These are phyloP conservation scores for Boloria selene DNA, from an alignment of 2,888 invertebrate genomes.

Conservation along the genomic window DNA sequence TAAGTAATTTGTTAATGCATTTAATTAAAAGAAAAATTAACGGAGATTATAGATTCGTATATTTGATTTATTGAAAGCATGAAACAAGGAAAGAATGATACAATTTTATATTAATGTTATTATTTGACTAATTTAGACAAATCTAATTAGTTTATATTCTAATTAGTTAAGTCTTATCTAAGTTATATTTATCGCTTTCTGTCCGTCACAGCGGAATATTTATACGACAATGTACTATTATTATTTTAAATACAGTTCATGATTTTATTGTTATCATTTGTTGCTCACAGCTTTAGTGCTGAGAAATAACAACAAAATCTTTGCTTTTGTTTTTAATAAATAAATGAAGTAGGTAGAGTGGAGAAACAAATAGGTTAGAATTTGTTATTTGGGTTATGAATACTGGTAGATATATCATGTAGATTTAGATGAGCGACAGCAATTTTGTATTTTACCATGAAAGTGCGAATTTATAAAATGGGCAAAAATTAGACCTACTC, in stretches of 20 bases:
- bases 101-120: slow-evolving; percentile 10
- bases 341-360: too few relatives aligned
- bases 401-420: too few relatives aligned
- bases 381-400: too few relatives aligned
- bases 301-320: slow-evolving; percentile 15
- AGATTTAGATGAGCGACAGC: too few relatives aligned
- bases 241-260: slow-evolving; percentile 29
- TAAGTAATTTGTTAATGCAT: too few relatives aligned
- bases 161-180: slow-evolving; percentile 33
- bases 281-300: slow-evolving; percentile 13
- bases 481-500: too few relatives aligned
- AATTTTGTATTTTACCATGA: too few relatives aligned
- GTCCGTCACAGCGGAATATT: slow-evolving; percentile 33
- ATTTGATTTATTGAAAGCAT: not conserved
- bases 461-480: too few relatives aligned
- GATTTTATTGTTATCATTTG: slow-evolving; percentile 26
- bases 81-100: not conserved
- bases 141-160: slow-evolving; percentile 33
- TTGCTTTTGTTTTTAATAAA: too few relatives aligned
- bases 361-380: too few relatives aligned
- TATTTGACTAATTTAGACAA: slow-evolving; percentile 31
- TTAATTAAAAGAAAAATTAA: too few relatives aligned
- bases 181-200: slow-evolving; percentile 34
- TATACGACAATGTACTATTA: slow-evolving; percentile 26
- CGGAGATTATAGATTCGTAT: too few relatives aligned